Conservation (phyloP, 2,113 vertebrate species). For the Sigmodon hispidus region DNA sequence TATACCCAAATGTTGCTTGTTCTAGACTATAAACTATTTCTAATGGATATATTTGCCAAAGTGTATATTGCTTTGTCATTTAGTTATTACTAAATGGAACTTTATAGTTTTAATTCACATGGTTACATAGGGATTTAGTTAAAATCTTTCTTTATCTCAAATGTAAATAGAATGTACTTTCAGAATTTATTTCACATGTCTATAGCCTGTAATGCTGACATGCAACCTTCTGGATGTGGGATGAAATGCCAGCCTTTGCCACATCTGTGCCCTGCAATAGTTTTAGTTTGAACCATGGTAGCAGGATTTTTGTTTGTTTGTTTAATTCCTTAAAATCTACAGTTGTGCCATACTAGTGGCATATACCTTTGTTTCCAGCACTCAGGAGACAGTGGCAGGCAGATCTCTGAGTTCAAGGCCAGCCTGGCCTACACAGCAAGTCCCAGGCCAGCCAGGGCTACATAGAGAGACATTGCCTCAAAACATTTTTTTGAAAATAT, state of each 20-base stretch:
- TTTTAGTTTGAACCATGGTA: conserved; percentile 31
- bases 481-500: not conserved
- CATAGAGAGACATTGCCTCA: not conserved
- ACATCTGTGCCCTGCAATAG: not conserved
- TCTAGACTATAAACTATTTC: not conserved
- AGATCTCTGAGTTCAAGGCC: not conserved
- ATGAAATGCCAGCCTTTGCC: not conserved
- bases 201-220: not conserved
- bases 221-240: not conserved
- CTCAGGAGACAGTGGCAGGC: not conserved
- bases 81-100: conserved; percentile 9
- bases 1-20: not conserved
- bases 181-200: not conserved
- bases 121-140: conserved; percentile 16
- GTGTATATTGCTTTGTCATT: conserved; percentile 10
- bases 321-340: conserved; percentile 21
- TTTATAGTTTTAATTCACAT: not conserved
- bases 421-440: not conserved
- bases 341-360: not conserved
- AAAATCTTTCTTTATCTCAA: not conserved
- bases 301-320: not conserved
- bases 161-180: not conserved
- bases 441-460: not conserved
- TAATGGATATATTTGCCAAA: conserved; percentile 21
- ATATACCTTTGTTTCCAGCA: not conserved